Percentiles rank a stretch among this genome's conserved stretches.
These are phyloP conservation scores for Aleadryas rufinucha DNA, from an alignment of 2,113 vertebrate genomes.

Conservation along the genomic window DNA sequence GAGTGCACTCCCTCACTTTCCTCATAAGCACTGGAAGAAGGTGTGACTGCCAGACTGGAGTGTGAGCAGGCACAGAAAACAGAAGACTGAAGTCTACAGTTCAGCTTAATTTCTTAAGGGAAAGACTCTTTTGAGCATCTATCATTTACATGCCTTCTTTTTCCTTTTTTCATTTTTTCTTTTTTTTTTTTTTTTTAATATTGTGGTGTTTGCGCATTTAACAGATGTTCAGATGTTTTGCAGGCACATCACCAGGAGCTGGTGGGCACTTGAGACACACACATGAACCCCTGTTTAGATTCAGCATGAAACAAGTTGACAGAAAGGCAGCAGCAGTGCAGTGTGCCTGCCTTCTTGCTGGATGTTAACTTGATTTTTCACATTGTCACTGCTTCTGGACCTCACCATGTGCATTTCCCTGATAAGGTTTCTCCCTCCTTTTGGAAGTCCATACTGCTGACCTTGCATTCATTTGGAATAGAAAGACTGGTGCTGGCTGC, in stretches of 20 bases:
- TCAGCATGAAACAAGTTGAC: neutral
- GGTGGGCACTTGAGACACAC: neutral
- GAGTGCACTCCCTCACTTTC: neutral
- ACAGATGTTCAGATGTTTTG: neutral
- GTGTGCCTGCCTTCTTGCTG: neutral
- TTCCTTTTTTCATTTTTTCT: neutral
- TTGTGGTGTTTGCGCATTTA: neutral
- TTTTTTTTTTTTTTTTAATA: too few relatives aligned
- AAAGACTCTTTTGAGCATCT: neutral
- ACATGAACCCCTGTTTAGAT: neutral
- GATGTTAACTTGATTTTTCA: slow-evolving; percentile 36
- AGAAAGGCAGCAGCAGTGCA: neutral
- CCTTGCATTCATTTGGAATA: slow-evolving; percentile 58
- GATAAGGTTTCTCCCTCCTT: slow-evolving; percentile 49
- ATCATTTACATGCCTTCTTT: neutral
- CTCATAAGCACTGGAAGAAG: neutral
- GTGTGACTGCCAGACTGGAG: neutral
- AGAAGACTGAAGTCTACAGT: neutral
- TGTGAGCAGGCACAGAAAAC: neutral
- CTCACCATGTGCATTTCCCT: slow-evolving; percentile 37
- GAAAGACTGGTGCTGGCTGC: slow-evolving; percentile 27
- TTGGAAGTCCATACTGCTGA: slow-evolving; percentile 38
- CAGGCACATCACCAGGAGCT: neutral
- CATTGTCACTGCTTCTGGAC: neutral
- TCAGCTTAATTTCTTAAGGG: neutral